Evolutionary conservation across 2,113 vertebrate species (phyloP), one percentile per base, ranked within the genome.

Genomic region (Motacilla alba): DNA sequence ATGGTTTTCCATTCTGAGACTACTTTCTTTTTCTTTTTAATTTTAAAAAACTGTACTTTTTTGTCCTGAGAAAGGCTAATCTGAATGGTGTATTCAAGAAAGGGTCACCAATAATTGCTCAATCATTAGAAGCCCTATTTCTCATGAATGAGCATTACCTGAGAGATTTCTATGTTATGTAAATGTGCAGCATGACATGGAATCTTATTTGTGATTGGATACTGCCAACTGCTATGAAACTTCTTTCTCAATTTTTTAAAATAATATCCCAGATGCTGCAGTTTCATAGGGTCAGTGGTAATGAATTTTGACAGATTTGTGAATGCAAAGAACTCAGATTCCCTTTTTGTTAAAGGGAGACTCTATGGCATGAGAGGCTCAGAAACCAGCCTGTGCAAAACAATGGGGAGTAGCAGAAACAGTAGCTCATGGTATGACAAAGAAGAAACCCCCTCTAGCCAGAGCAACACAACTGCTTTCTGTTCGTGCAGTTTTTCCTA

Each of bases 1-100:
- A 88, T 60, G 17, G 14, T 77, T 95, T 94, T 95, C 85, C 93
- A 60, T 90, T 96, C 79, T 86, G 35, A 89, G 69, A 84, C 13
- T 80, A 60, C 10, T 39, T 75, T 18, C 6, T 86, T 93, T 80
- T 79, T 90, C 64, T 86, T 77, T 69, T 69, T 74, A 35, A 69
- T 90, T 24, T 70, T 59, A 37, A 80, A 94, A 87, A 91, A 39
- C 26, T 14, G 15, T 35, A 50, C n/a, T 16, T 67, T 89, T 95
- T 68, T 89, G 33, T 86, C 47, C 69, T 49, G 26, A 90, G 41
- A 93, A 94, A 90, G 84, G 83, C 76, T 90, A 78, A 78, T 94
- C 70, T 90, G 64, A 89, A 87, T 92, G 49, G 31, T 75, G 14
- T 56, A 82, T 75, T 92, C 85, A 93, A 87, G 73, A 83, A 90